These are phyloP conservation scores for Sebastolobus altivelis DNA, from an alignment of 2,797 vertebrate genomes.

Conservation along the genomic window DNA sequence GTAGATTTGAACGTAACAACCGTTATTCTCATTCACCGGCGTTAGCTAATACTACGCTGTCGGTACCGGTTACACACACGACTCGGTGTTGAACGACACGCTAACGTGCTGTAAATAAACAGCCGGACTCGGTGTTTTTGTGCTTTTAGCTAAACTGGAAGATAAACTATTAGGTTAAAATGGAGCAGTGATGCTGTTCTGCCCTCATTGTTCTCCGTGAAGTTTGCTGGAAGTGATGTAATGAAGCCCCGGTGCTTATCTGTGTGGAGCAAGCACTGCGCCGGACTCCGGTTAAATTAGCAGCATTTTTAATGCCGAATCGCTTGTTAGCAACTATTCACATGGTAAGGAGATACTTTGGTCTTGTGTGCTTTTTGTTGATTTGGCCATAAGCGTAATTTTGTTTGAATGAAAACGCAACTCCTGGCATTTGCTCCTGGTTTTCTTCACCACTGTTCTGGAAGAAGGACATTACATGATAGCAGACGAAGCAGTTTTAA, in stretches of 20 bases:
- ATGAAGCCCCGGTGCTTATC: conserved; percentile 28
- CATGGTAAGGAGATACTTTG: background rate
- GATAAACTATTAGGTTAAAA: background rate
- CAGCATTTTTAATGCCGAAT: background rate
- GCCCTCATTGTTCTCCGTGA: conserved; percentile 56
- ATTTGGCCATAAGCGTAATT: background rate
- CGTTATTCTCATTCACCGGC: conserved; percentile 58
- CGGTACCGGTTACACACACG: conserved; percentile 39
- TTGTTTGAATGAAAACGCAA: background rate
- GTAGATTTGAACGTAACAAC: conserved; percentile 23
- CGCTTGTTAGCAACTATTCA: too few relatives aligned
- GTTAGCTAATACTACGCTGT: conserved; percentile 42
- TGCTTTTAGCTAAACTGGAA: accelerated
- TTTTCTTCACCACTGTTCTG: background rate
- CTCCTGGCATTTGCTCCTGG: background rate
- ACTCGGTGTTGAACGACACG: background rate
- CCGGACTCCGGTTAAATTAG: conserved; percentile 41
- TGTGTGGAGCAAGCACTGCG: conserved; percentile 1
- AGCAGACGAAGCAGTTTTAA: background rate
- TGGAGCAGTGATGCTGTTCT: background rate
- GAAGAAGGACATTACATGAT: background rate
- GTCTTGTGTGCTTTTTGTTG: background rate
- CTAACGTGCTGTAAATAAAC: background rate
- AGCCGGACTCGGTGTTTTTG: background rate
- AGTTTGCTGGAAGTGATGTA: conserved; percentile 77